Base-by-base conservation (phyloP, 2,113 vertebrate genomes). In the Platanista minor region DNA sequence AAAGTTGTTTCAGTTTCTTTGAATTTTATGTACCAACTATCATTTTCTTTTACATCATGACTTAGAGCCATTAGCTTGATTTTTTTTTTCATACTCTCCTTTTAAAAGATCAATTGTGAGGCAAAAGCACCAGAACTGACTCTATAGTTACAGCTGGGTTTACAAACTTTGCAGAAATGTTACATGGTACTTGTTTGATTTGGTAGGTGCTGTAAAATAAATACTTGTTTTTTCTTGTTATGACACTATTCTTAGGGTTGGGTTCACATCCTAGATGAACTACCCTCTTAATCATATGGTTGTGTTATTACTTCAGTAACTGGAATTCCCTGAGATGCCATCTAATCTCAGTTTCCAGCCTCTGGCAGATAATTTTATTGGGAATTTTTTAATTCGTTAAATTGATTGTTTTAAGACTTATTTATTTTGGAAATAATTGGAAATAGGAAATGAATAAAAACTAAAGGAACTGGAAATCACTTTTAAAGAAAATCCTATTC, bases 401-500 rank as follows among this genome's bases (percentile, higher is more conserved):
- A 20, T 61, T 91, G 29, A 66, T 81, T 90, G 18, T 87, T 93
- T 96, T 9, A 92, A 84, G 64, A 92, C 8, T 71, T 94, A 27
- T 66, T 18, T 94, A 41, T 90, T 94, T 94, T 92, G 49, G 8
- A 81, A 82, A 87, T 92, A 90, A 97, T 80, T 95, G 14, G 14
- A 92, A 86, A 81, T 66, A 67, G 6, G 8, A 82, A 94, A 72
- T 80, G 5, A 74, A 52, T 85, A 1, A 54, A 80, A 95, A 61
- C 31, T 88, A 94, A 84, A 94, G 33, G 61, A 95, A 84, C 36
- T 74, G 2, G 27, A 92, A 87, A 69, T 94, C 31, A 80, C 57
- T 80, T 97, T 97, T 90, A 88, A 89, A 95, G 4, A 84, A 91
- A 66, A 87, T 94, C 12, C 5, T 85, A 82, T 72, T 94, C 15